Percentiles rank a stretch among this genome's conserved stretches.
Conservation (phyloP, 2,113 vertebrate genomes). For the Sapajus apella region DNA sequence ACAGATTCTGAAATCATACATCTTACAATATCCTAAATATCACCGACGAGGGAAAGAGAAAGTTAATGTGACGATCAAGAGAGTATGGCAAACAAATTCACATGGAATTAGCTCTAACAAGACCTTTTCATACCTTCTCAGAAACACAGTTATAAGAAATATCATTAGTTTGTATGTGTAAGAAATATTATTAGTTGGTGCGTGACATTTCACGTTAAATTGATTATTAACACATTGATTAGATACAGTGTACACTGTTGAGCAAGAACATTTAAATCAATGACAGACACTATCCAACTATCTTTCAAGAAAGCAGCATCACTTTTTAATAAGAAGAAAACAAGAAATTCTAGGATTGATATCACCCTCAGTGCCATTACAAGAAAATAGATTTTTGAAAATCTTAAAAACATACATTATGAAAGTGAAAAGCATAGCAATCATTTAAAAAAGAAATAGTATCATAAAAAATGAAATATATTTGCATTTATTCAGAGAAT, state of each 20-base stretch:
- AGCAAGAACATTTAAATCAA: slow-evolving; percentile 26
- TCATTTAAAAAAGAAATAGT: background rate
- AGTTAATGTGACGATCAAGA: background rate
- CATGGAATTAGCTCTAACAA: background rate
- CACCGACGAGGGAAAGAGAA: background rate
- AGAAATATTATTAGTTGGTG: background rate
- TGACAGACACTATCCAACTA: background rate
- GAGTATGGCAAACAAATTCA: background rate
- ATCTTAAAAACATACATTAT: slow-evolving; percentile 40
- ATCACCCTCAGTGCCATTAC: slow-evolving; percentile 10
- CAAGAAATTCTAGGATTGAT: background rate
- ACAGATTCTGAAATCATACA: background rate
- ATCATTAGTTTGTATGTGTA: background rate
- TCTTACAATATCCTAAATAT: background rate
- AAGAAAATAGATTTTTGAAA: slow-evolving; percentile 30
- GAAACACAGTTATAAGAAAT: background rate
- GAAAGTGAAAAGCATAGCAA: background rate
- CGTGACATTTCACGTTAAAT: background rate
- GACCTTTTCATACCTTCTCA: background rate
- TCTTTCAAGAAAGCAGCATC: background rate
- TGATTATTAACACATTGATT: background rate
- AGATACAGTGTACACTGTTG: background rate
- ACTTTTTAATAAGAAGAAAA: background rate
- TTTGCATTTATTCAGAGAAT: slow-evolving; percentile 49
- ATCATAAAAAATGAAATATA: slow-evolving; percentile 42